These are phyloP conservation scores for Pipistrellus nathusii DNA, from an alignment of 2,797 vertebrate genomes.

Conservation along the genomic window DNA sequence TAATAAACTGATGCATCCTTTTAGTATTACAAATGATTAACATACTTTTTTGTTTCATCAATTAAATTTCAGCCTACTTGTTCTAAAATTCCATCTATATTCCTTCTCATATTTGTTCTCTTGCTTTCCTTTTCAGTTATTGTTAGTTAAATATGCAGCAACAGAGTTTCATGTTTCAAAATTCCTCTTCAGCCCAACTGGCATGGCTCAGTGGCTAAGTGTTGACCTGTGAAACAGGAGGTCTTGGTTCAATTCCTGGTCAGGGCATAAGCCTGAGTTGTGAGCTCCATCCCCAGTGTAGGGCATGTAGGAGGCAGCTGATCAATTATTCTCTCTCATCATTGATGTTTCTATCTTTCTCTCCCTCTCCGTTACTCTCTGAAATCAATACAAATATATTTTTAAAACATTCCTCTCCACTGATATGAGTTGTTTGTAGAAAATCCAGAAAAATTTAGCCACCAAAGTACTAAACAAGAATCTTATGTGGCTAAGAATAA, in stretches of 20 bases:
- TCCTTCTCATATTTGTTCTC: not conserved
- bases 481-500: not conserved
- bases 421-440: not conserved
- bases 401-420: not conserved
- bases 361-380: no score
- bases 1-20: not conserved
- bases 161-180: not conserved
- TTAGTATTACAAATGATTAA: not conserved
- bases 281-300: no score
- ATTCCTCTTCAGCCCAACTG: not conserved
- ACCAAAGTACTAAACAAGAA: constrained; percentile 4
- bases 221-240: no score
- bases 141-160: not conserved
- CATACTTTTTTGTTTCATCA: constrained; percentile 16
- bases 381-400: no score
- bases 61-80: constrained; percentile 10
- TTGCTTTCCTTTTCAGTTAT: constrained; percentile 14
- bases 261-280: no score
- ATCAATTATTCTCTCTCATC: no score
- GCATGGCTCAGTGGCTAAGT: no score
- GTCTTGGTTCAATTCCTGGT: no score
- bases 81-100: not conserved
- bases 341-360: no score
- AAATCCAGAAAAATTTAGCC: constrained; percentile 1
- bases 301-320: no score